These are phyloP conservation scores for Clarias magur DNA, from an alignment of 2,113 vertebrate genomes.

Conservation along the genomic window DNA sequence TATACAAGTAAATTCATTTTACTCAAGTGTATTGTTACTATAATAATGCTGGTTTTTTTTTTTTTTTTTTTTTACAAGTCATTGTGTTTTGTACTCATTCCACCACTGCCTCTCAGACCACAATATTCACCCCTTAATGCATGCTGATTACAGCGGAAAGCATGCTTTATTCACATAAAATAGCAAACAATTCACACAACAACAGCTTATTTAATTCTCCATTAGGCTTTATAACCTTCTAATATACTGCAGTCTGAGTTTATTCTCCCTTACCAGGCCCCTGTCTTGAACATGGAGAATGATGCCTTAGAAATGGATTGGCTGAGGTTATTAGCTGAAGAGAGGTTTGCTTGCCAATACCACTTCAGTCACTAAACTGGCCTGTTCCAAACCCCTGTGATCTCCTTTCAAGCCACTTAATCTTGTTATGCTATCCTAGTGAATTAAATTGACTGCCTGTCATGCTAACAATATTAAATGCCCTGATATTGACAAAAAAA, in stretches of 20 bases:
- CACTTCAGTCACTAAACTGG: neutral
- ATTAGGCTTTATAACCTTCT: neutral
- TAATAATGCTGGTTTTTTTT: neutral
- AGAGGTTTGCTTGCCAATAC: neutral
- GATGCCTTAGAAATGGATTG: neutral
- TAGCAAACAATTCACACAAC: neutral
- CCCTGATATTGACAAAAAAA: neutral
- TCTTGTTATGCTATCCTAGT: neutral
- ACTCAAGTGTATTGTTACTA: neutral
- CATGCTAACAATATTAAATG: slow-evolving; percentile 14
- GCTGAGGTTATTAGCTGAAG: neutral
- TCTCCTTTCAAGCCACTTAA: neutral
- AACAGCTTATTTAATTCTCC: neutral
- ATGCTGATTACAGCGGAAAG: neutral
- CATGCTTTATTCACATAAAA: neutral
- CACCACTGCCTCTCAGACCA: neutral
- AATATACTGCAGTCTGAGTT: neutral
- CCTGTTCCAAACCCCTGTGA: neutral
- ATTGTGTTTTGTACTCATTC: neutral
- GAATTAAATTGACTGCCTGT: neutral
- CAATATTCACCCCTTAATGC: neutral
- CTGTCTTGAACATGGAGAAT: neutral
- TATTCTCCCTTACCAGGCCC: neutral
- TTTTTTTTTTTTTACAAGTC: neutral
- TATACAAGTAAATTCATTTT: neutral